Evolutionary conservation across 2,797 vertebrate genomes (phyloP), one percentile per base, ranked within the genome.

Genomic region (Morus bassanus): DNA sequence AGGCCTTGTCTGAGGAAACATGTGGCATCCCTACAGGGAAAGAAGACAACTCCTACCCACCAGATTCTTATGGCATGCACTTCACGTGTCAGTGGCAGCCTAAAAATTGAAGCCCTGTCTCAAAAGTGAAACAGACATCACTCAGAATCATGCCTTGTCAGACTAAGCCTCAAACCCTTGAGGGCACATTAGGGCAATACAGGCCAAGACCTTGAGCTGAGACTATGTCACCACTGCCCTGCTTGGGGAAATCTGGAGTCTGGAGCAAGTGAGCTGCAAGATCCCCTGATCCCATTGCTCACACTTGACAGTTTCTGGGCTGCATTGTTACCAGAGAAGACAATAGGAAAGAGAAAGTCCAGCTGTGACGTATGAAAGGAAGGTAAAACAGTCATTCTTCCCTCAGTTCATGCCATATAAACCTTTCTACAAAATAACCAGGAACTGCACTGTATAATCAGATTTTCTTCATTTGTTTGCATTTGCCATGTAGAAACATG

Each of bases 11-110:
- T 67, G 64, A 89, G 50, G 46, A 43, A 82, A n/a, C 31, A 4
- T 5, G 30, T 31, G 43, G 24, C 17, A 46, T 41, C 37, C 60
- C 45, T 53, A 13, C 3, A 11, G 18, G 14, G 28, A 50, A 80
- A 50, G 15, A 63, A 45, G 19, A 43, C 24, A 74, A 13, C 16
- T 74, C 39, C 57, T 69, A 25, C 19, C 9, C 6, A 4, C 23
- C 15, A n/a, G 27, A 28, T 13, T 60, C 86, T 37, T 10, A 27
- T 1, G 22, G 33, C 45, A 39, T 4, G 22, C 10, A 15, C 13
- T 53, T 80, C 50, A 31, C 0, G 0, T 59, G 43, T 6, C 3
- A 0, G 67, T 6, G 3, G 19, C 63, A 70, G 60, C n/a, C 64
- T 41, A 13, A 68, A 64, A 33, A 43, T 10, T 28, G 69, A 50